Evolutionary conservation across 2,797 vertebrate genomes (phyloP).

Genomic region (Gadopsis marmoratus): DNA sequence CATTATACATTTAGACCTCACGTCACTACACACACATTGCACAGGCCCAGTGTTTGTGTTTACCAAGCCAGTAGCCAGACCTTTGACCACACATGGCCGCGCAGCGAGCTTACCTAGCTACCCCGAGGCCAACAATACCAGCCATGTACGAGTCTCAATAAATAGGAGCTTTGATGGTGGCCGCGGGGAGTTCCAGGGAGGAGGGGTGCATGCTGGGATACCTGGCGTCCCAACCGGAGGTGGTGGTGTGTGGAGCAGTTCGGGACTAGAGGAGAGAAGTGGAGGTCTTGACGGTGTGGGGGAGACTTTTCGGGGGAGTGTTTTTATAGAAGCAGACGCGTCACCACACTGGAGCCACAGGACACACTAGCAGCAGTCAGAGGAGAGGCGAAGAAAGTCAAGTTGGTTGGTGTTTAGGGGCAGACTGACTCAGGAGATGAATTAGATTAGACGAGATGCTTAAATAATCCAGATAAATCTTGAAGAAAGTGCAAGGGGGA

Average conservation of each 20-base stretch:
- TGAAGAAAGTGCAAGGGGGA: conserved; percentile 16
- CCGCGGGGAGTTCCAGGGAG: conserved; percentile 78
- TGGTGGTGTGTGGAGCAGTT: conserved; percentile 66
- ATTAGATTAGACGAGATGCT: conserved; percentile 57
- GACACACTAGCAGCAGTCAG: conserved; percentile 81
- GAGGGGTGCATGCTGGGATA: conserved; percentile 81
- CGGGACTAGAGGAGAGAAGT: conserved; percentile 59
- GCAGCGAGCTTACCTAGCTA: conserved; percentile 48
- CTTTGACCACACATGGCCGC: conserved; percentile 78
- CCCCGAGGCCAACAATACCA: conserved; percentile 76
- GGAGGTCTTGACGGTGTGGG: conserved; percentile 68
- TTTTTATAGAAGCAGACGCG: conserved; percentile 84
- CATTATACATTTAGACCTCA: conserved; percentile 54
- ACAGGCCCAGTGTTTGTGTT: conserved; percentile 66
- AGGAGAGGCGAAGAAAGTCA: conserved; percentile 40
- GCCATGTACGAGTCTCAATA: conserved; percentile 79
- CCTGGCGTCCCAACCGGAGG: conserved; percentile 78
- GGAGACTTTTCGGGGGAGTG: conserved; percentile 66
- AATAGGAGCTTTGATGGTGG: conserved; percentile 85
- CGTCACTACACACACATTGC: conserved; percentile 57
- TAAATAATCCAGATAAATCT: conserved; percentile 63
- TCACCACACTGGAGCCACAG: conserved; percentile 81
- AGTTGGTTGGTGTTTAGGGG: conserved; percentile 44
- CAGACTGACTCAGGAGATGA: conserved; percentile 55
- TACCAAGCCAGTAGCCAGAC: conserved; percentile 62